Evolutionary conservation across 2,113 vertebrate species (phyloP), one percentile per base, ranked within the genome.

Genomic region (Petrocephalus zakoni): DNA sequence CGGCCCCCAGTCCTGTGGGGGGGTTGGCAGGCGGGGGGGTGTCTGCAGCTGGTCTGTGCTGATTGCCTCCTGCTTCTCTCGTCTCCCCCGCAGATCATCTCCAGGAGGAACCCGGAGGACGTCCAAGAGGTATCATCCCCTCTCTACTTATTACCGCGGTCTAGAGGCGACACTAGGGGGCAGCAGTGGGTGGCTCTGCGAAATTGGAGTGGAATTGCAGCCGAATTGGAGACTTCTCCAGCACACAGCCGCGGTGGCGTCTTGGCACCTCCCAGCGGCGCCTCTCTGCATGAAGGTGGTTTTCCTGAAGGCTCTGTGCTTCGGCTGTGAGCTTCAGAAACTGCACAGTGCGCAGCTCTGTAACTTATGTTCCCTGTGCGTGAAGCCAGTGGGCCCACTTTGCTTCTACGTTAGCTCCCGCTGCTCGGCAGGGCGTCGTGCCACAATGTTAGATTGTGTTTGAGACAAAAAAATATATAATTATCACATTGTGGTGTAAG

Each of bases 31-130:
- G 29, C n/a, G n/a, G n/a, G 22, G 84, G 49, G n/a, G 42, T 10
- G 17, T 83, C 51, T 42, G 46, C 86, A 52, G 75, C 61, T 86
- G 84, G 17, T 89, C 34, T 87, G 34, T 0, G n/a, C 85, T 94
- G 64, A 94, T 0, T 0, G n/a, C 6, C 10, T 89, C 0, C 87
- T 3, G 37, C 75, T 88, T 93, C 56, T 91, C 19, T 93, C 58
- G 90, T 91, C 89, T 90, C 91, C 91, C 93, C 93, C 92, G 91
- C 95, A 99, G 98, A 97, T 97, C 89, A 98, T 99, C 94, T 99
- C 98, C 88, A 96, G 98, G 91, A 98, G 95, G 94, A 99, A 96
- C 92, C 98, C 97, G 81, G 98, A 99, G 87, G 98, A 99, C 92
- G 97, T 99, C 90, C 97, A 98, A 94, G 98, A 99, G 98, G 98